A percentile compares a stretch with the other conserved stretches of the same genome.
Evolutionary conservation across 2,888 invertebrate genomes (phyloP).

Genomic region (Polymixis flavicincta): DNA sequence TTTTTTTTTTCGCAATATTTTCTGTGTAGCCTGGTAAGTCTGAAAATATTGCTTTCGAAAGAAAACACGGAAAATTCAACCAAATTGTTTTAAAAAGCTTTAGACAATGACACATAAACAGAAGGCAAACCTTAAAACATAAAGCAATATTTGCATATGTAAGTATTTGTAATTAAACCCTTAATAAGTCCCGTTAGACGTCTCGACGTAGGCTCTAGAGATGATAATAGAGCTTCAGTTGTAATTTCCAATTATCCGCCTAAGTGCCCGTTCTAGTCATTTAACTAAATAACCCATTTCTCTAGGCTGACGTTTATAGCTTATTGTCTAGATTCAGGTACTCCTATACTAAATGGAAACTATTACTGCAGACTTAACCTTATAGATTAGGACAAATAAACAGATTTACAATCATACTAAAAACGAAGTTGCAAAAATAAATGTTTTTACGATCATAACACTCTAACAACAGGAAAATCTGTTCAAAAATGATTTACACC

Average conservation of each 20-base stretch:
- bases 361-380: background rate
- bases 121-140: background rate
- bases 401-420: background rate
- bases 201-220: conserved; percentile 9
- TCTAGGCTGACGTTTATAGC: conserved; percentile 44
- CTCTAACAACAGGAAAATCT: conserved; percentile 61
- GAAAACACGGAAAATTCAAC: no score
- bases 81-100: no score
- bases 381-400: background rate
- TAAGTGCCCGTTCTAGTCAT: conserved; percentile 30
- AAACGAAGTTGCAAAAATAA: background rate
- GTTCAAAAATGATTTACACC: conserved; percentile 70
- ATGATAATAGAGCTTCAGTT: conserved; percentile 28
- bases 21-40: no score
- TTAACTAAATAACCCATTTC: conserved; percentile 54
- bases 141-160: background rate
- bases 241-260: conserved; percentile 43
- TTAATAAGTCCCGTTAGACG: conserved; percentile 4
- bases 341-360: conserved; percentile 17
- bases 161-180: background rate
- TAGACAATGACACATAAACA: background rate
- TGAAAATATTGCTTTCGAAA: no score
- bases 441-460: conserved; percentile 6
- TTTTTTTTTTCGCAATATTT: no score
- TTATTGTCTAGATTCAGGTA: conserved; percentile 25